Percentiles rank a stretch among this genome's conserved stretches.
These are phyloP conservation scores for Nomia melanderi DNA, from an alignment of 1,140 invertebrate genomes.

Conservation along the genomic window DNA sequence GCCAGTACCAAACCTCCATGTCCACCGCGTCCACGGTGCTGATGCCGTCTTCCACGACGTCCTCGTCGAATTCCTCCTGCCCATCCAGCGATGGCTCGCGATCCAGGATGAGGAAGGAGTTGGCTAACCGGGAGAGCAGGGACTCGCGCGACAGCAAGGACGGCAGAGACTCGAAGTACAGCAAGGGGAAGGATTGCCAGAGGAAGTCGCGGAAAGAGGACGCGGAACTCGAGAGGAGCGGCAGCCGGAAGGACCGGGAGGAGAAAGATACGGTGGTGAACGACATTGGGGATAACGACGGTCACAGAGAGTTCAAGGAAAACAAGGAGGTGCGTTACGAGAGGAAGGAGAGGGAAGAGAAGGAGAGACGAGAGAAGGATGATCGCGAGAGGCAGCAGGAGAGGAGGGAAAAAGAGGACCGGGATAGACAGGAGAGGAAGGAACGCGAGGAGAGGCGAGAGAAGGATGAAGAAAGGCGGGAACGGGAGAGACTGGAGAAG, in stretches of 20 bases:
- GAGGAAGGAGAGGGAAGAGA: conserved; percentile 75
- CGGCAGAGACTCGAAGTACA: conserved; percentile 70
- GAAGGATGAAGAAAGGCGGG: conserved; percentile 75
- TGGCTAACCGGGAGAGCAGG: conserved; percentile 53
- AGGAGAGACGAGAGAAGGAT: conserved; percentile 73
- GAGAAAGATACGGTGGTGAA: conserved; percentile 52
- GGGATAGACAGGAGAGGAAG: conserved; percentile 70
- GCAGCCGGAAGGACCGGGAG: conserved; percentile 72
- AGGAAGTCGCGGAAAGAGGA: conserved; percentile 72
- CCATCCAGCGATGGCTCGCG: conserved; percentile 57
- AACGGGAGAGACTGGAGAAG: conserved; percentile 67
- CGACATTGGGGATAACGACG: conserved; percentile 55
- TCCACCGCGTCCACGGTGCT: conserved; percentile 25
- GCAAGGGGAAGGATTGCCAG: conserved; percentile 70
- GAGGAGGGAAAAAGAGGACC: conserved; percentile 71
- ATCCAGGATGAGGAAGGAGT: conserved; percentile 54
- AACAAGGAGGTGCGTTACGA: conserved; percentile 67
- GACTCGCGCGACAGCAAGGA: conserved; percentile 68
- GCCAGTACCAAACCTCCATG: conserved; percentile 45
- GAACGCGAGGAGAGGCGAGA: conserved; percentile 78
- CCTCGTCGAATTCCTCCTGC: conserved; percentile 49
- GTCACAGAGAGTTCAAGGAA: conserved; percentile 64
- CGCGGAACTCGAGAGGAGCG: conserved; percentile 53
- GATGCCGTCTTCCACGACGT: conserved; percentile 58
- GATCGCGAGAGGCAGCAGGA: conserved; percentile 68